Evolutionary conservation across 2,888 invertebrate genomes (phyloP).

Genomic region (Spodoptera littoralis): DNA sequence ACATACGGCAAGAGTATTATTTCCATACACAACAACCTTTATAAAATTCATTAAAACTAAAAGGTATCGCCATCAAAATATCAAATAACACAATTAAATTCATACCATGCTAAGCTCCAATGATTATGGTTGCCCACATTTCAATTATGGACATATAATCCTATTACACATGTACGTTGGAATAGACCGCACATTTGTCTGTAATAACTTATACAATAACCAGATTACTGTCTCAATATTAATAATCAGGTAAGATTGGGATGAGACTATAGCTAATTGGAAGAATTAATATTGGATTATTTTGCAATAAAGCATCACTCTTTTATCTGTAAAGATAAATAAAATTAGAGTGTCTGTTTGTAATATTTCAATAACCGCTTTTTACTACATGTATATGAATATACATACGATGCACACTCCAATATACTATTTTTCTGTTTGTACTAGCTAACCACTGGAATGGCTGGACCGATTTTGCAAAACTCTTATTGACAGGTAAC

Average conservation of each 20-base stretch:
- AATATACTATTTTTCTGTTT: too few species aligned
- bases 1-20: too few species aligned
- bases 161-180: slow-evolving; percentile 49
- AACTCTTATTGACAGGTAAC: too few species aligned
- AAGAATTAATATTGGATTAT: background rate
- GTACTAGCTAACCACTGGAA: too few species aligned
- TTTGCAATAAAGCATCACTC: too few species aligned
- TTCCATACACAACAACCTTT: too few species aligned
- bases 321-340: too few species aligned
- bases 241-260: slow-evolving; percentile 14
- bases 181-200: slow-evolving; percentile 39
- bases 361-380: too few species aligned
- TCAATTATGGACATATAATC: slow-evolving; percentile 54
- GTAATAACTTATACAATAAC: slow-evolving; percentile 45
- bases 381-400: too few species aligned
- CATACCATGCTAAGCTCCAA: slow-evolving; percentile 15
- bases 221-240: slow-evolving; percentile 47
- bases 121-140: slow-evolving; percentile 46
- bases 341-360: too few species aligned
- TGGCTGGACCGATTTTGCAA: too few species aligned
- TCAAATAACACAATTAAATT: slow-evolving; percentile 41
- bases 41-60: background rate
- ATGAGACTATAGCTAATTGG: slow-evolving; percentile 17
- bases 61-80: slow-evolving; percentile 23
- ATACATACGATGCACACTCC: too few species aligned